Evolutionary conservation across 2,797 vertebrate species (phyloP).

Genomic region (Pipistrellus pygmaeus): DNA sequence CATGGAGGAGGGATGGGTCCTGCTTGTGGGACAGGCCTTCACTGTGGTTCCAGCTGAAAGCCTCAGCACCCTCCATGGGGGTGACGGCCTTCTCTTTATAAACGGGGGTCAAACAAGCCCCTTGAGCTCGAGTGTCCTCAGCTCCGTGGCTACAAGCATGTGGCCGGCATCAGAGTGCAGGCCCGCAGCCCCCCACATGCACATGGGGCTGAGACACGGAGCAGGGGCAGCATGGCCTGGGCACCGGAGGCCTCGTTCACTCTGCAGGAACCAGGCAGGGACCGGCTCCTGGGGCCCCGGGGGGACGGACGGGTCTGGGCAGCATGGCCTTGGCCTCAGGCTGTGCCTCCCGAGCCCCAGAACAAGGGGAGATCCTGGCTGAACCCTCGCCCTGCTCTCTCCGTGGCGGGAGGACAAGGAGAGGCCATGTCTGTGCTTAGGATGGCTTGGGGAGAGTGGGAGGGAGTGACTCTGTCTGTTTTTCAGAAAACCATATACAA

Average conservation of each 20-base stretch:
- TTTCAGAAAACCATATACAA: not conserved
- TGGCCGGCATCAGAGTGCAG: no score
- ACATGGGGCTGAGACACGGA: not conserved
- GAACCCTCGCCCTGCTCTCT: no score
- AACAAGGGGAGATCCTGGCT: not conserved
- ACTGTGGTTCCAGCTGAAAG: no score
- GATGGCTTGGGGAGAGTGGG: not conserved
- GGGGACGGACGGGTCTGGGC: not conserved
- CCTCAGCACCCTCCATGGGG: no score
- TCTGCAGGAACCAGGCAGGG: not conserved
- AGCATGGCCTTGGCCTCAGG: not conserved
- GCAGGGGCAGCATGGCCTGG: not conserved
- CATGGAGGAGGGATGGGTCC: no score
- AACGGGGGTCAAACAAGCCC: not conserved
- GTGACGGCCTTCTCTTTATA: no score
- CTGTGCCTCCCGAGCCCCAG: not conserved
- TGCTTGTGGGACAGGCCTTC: no score
- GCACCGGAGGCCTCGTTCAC: not conserved
- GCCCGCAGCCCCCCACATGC: not conserved
- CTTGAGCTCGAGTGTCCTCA: not conserved
- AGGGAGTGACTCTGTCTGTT: not conserved
- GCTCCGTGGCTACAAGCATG: no score
- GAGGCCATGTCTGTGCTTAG: not conserved
- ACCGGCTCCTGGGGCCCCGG: not conserved
- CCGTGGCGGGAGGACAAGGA: not conserved